Evolutionary conservation across 2,888 invertebrate species (phyloP), one percentile per base, ranked within the genome.

Genomic region (Diplazon laetatorius): DNA sequence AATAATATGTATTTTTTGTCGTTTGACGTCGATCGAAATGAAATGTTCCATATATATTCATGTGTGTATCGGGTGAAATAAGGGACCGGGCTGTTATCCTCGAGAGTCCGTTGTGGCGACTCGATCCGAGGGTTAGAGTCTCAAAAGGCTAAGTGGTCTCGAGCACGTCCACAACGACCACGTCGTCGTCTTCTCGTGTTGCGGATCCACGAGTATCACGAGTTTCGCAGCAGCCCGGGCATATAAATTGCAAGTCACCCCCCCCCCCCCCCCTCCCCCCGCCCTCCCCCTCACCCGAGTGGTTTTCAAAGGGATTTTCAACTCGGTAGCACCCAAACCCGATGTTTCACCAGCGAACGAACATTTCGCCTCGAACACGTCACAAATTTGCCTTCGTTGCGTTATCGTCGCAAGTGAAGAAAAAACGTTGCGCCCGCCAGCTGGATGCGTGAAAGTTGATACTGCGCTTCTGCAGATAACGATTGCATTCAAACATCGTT

Each of bases 91-190:
- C 52, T 52, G 66, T 52, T 66, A 25, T 14, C 16, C 12, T 37
- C 30, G 62, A 35, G 48, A 68, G 71, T 63, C 63, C 48, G 22
- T 70, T 35, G 60, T 14, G 39, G n/a, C n/a, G 71, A 62, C 62
- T 74, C 71, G 73, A 78, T 65, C 63, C 69, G n/a, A 84, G 83
- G 81, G 87, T 86, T 87, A 85, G 85, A 87, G 82, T 85, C 85
- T 87, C 85, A 88, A 87, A 80, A 80, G 82, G 80, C 77, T 84
- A 84, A 87, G 83, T 85, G 84, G 82, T 80, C 82, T 85, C 80
- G 85, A 83, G 81, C 81, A 78, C 78, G 39, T 59, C n/a, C n/a
- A n/a, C n/a, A n/a, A n/a, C n/a, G n/a, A n/a, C 76, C 76, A 35
- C 52, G 66, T 68, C 60, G 48, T 59, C 10, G 30, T 50, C 12